These are phyloP conservation scores for Orycteropus afer DNA, from an alignment of 2,113 vertebrate species.

Conservation along the genomic window DNA sequence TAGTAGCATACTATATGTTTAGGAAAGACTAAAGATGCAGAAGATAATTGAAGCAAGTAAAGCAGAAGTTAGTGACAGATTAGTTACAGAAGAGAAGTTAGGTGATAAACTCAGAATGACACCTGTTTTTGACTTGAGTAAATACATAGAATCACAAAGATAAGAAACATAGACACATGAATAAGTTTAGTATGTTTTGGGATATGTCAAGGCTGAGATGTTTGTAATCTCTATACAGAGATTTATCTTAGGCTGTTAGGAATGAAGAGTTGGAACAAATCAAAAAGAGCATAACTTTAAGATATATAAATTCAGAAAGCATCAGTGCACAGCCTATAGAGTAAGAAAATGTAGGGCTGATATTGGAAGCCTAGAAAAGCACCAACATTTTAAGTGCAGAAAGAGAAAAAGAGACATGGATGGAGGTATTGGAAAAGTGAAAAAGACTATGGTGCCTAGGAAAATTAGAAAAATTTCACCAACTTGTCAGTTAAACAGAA, in stretches of 20 bases:
- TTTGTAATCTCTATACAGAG: background rate
- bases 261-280: background rate
- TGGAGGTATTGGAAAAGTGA: background rate
- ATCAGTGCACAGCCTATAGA: background rate
- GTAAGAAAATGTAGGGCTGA: background rate
- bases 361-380: background rate
- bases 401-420: background rate
- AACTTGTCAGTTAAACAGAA: background rate
- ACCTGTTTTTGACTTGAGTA: background rate
- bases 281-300: background rate
- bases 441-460: background rate
- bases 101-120: background rate
- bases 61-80: background rate
- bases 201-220: background rate
- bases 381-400: background rate
- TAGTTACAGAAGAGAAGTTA: background rate
- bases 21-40: background rate
- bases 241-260: background rate
- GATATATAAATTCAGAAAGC: background rate
- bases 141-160: background rate
- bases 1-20: background rate
- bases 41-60: background rate
- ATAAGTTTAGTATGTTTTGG: background rate
- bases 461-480: background rate
- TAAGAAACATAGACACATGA: background rate